Percentiles rank a stretch among this genome's conserved stretches.
These are phyloP conservation scores for Hypocryptadius cinnamomeus DNA, from an alignment of 2,113 vertebrate genomes.

Conservation along the genomic window DNA sequence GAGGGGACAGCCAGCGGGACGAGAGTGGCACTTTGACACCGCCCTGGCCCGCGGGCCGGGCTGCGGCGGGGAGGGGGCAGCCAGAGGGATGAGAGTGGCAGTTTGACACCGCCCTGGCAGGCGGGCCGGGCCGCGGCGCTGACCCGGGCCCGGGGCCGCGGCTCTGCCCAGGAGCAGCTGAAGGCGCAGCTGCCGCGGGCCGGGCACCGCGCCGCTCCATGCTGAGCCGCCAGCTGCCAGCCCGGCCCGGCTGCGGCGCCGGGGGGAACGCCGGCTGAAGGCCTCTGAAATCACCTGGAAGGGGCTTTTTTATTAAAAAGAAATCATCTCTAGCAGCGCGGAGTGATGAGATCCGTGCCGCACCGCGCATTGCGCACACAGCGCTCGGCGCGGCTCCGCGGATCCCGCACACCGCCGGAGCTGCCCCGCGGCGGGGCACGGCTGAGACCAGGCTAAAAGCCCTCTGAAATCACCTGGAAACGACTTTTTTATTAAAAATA, in stretches of 20 bases:
- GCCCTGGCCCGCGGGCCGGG: constrained; percentile 16
- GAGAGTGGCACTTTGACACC: no score
- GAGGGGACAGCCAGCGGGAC: no score
- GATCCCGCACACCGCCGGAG: no score
- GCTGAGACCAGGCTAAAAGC: background rate
- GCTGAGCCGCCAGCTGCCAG: constrained; percentile 79
- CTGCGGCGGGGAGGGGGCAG: constrained; percentile 16
- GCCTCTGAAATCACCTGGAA: background rate
- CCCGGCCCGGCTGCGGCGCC: no score
- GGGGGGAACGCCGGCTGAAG: no score
- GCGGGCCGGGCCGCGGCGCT: constrained; percentile 63
- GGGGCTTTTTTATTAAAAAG: background rate
- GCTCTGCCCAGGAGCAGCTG: constrained; percentile 74
- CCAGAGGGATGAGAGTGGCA: constrained; percentile 69
- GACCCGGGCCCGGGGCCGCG: constrained; percentile 70
- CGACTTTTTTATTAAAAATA: background rate
- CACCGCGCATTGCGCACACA: no score
- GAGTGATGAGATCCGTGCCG: background rate
- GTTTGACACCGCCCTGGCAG: constrained; percentile 76
- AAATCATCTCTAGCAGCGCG: background rate
- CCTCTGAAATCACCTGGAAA: background rate
- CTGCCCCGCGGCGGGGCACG: no score
- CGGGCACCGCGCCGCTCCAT: constrained; percentile 60
- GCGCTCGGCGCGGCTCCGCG: no score
- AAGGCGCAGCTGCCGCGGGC: constrained; percentile 73